These are phyloP conservation scores for Zaprionus taronus DNA, from an alignment of 1,140 invertebrate species.

Conservation along the genomic window DNA sequence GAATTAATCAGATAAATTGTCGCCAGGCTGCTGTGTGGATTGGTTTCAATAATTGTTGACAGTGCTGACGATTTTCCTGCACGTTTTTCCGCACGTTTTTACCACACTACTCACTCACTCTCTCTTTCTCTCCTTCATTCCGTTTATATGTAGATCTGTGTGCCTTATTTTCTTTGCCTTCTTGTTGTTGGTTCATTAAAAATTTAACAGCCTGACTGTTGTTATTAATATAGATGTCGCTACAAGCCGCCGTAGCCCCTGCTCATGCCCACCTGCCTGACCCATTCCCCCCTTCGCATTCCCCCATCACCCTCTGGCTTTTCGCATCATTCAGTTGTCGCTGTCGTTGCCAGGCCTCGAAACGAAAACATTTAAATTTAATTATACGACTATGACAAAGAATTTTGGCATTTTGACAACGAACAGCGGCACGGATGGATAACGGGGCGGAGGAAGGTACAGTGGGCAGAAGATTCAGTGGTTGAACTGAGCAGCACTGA, in stretches of 20 bases:
- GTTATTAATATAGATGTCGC: conserved; percentile 41
- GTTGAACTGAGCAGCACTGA: conserved; percentile 7
- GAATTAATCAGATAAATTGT: conserved; percentile 25
- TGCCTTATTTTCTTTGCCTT: neutral
- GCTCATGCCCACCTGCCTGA: neutral
- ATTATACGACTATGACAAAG: conserved; percentile 81
- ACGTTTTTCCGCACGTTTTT: neutral
- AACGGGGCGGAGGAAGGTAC: neutral
- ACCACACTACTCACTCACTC: neutral
- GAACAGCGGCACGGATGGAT: neutral
- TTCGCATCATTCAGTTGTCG: neutral
- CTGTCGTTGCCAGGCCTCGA: conserved; percentile 49
- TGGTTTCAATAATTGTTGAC: conserved; percentile 28
- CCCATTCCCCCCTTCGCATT: neutral
- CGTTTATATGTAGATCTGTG: neutral
- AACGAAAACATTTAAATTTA: conserved; percentile 79
- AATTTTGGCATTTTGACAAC: conserved; percentile 80
- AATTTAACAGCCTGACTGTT: conserved; percentile 50
- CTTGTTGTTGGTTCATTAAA: conserved; percentile 54
- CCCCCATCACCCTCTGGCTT: neutral
- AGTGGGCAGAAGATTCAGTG: neutral
- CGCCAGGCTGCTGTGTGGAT: neutral
- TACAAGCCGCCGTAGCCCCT: neutral
- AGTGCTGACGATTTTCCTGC: neutral
- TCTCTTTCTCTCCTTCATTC: neutral